Evolutionary conservation across 2,888 invertebrate genomes (phyloP).

Genomic region (Lasioglossum malachurum): DNA sequence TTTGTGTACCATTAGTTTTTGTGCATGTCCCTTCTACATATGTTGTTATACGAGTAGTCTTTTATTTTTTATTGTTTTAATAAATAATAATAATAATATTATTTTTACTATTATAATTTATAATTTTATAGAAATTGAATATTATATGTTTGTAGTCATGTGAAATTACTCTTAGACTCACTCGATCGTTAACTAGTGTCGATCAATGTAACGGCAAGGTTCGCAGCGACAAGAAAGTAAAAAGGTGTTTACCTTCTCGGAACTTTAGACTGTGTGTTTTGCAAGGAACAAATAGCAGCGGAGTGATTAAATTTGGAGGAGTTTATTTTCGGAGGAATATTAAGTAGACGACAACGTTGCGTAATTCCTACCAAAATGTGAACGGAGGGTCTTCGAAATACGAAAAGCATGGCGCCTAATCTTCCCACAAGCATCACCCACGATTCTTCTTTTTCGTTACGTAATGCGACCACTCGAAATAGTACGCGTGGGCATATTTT

Average conservation of each 20-base stretch:
- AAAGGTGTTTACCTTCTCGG: background rate
- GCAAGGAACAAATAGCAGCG: background rate
- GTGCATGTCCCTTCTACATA: too few relatives aligned
- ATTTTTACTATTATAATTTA: background rate
- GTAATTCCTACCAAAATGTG: background rate
- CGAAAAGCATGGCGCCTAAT: slow-evolving; percentile 30
- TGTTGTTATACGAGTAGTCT: too few relatives aligned
- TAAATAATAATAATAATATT: too few relatives aligned
- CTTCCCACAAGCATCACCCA: slow-evolving; percentile 33
- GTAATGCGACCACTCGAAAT: slow-evolving; percentile 75
- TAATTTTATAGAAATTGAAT: background rate
- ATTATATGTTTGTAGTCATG: background rate
- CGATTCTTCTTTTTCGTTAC: slow-evolving; percentile 56
- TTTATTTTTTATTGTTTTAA: background rate
- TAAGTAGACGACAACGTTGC: background rate
- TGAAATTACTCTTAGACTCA: background rate
- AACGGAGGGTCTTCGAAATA: background rate
- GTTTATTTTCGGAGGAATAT: background rate
- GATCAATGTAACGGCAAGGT: background rate
- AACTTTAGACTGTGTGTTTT: background rate
- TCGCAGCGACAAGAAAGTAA: background rate
- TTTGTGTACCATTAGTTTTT: too few relatives aligned
- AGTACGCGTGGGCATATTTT: slow-evolving; percentile 74
- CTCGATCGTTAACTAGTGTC: background rate
- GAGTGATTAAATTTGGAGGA: background rate